Evolutionary conservation across 2,113 vertebrate genomes (phyloP), one percentile per base, ranked within the genome.

Genomic region (Sinocyclocheilus anshuiensis): DNA sequence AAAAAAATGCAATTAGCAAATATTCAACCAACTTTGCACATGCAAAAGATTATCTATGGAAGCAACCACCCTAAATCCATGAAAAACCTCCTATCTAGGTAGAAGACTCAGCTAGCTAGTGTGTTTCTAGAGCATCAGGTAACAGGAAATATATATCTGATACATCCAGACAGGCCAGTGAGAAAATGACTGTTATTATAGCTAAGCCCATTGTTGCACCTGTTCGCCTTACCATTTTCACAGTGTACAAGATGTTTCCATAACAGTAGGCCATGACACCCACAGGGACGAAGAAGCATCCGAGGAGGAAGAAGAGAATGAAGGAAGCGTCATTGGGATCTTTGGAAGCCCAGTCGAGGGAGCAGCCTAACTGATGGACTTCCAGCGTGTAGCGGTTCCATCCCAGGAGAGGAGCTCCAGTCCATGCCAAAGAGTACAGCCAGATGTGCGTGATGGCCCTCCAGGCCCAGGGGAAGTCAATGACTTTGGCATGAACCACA

Each of bases 361-460:
- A 95, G 83, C 97, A 99, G 91, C 97, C 96, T 77, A 97, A 92
- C 82, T 91, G 94, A 77, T 98, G 97, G 77, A 95, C 92, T 90
- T 98, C 97, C 90, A 97, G 89, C 0, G 94, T 96, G 88, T 98
- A 98, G 89, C 96, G 96, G 93, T 97, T 98, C 96, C 97, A 99
- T 22, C 97, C 98, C 71, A 99, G 89, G 55, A 99, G 94, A 76
- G 97, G 97, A 0, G 96, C 96, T 81, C 96, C 97, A 0, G 96
- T 96, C 98, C 97, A 98, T n/a, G 92, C 97, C 89, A 97, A 89
- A 0, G 97, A 98, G 92, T 97, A 99, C 6, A 99, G 92, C 97
- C 97, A 99, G 89, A 97, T 96, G 90, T 97, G 97, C 0, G 93
- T 94, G 55, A 99, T 95, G 89, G 96, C 96, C 71, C 95, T 92